Conservation (phyloP, 2,888 invertebrate genomes). For the Hirudinaria manillensis region DNA sequence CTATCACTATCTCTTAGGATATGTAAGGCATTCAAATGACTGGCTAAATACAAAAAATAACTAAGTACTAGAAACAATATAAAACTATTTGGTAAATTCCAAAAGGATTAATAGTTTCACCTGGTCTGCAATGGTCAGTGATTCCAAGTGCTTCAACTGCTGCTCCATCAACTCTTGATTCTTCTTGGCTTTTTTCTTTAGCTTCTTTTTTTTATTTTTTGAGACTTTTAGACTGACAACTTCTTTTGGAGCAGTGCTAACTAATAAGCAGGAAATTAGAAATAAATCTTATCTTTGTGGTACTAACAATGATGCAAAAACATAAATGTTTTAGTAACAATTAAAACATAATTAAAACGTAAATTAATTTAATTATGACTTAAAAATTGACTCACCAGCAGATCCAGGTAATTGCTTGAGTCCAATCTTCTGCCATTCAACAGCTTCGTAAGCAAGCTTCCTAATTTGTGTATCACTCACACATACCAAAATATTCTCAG, state of each 20-base stretch:
- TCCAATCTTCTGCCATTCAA: slow-evolving; percentile 85
- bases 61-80: neutral
- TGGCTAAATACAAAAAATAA: neutral
- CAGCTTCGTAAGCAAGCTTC: slow-evolving; percentile 86
- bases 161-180: slow-evolving; percentile 54
- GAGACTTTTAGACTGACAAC: slow-evolving; percentile 54
- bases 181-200: slow-evolving; percentile 89
- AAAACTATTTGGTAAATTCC: too few relatives aligned
- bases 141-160: slow-evolving; percentile 33
- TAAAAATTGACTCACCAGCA: slow-evolving; percentile 54
- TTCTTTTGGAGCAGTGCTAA: slow-evolving; percentile 54
- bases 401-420: slow-evolving; percentile 79
- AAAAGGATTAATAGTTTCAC: too few relatives aligned
- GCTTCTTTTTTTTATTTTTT: slow-evolving; percentile 88
- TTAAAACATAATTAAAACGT: neutral
- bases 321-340: neutral
- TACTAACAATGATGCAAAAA: too few relatives aligned
- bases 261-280: slow-evolving; percentile 34
- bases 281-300: too few relatives aligned
- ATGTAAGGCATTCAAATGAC: neutral
- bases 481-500: slow-evolving; percentile 85
- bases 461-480: slow-evolving; percentile 78
- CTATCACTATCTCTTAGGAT: too few relatives aligned
- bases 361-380: neutral
- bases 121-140: neutral